phyloP scores from a whole-genome alignment of 1,140 invertebrate species.

The Halesus radiatus region DNA sequence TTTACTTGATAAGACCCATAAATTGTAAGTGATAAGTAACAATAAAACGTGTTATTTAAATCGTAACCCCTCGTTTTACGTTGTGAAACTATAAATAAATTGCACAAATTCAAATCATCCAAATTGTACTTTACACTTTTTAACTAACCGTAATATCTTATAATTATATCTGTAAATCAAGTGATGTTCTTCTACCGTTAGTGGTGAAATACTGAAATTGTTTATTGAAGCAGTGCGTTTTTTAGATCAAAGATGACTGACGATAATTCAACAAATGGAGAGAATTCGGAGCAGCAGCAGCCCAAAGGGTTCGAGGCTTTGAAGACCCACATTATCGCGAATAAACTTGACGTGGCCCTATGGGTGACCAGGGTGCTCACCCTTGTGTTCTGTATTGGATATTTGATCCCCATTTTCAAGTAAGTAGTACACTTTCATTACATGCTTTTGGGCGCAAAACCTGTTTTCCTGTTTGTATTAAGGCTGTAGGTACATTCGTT shows the following conservation, averaged over 20 bases:
- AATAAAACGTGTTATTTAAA: neutral
- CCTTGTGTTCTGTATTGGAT: conserved; percentile 85
- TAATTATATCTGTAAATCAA: neutral
- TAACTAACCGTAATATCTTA: neutral
- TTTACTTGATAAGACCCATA: neutral
- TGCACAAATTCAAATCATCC: neutral
- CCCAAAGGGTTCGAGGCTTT: conserved; percentile 72
- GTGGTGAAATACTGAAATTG: too few species aligned
- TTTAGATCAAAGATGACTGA: conserved; percentile 23
- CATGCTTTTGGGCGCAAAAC: neutral
- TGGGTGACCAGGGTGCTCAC: conserved; percentile 88
- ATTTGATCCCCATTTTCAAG: conserved; percentile 92
- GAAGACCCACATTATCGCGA: conserved; percentile 80
- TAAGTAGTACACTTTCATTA: conserved; percentile 68
- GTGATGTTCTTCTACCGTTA: neutral
- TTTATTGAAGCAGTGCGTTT: neutral
- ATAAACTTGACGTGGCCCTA: conserved; percentile 88
- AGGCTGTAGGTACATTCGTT: neutral
- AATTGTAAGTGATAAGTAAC: neutral
- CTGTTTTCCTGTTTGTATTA: conserved; percentile 27
- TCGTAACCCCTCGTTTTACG: neutral
- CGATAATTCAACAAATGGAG: neutral
- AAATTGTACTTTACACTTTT: conserved; percentile 6
- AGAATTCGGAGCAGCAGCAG: neutral
- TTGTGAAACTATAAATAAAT: neutral